A percentile compares a stretch with the other conserved stretches of the same genome.
Conservation (phyloP, 2,113 vertebrate species). For the Mirza zaza region DNA sequence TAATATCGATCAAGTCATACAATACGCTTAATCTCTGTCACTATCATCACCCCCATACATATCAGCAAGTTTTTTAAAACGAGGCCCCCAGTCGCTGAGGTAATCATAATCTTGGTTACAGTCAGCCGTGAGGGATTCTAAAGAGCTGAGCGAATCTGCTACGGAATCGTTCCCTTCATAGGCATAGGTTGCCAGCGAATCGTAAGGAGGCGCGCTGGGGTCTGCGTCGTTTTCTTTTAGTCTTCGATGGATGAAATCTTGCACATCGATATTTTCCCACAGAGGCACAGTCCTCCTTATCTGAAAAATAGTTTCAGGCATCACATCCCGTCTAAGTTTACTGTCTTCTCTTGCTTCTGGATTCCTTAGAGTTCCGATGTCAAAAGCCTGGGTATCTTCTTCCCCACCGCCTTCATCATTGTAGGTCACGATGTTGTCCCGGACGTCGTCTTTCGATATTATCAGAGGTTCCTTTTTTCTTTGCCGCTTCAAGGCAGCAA, state of each 20-base stretch:
- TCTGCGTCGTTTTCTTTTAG: conserved; percentile 88
- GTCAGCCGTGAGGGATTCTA: conserved; percentile 85
- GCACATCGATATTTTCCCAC: conserved; percentile 88
- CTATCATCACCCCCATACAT: conserved; percentile 89
- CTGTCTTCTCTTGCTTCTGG: conserved; percentile 88
- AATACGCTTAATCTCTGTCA: conserved; percentile 81
- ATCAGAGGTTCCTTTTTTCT: conserved; percentile 89
- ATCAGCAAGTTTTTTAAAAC: conserved; percentile 87
- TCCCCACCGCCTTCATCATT: conserved; percentile 90
- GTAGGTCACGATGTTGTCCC: conserved; percentile 89
- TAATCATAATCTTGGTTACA: conserved; percentile 87
- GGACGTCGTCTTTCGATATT: conserved; percentile 88
- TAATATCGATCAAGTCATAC: conserved; percentile 56
- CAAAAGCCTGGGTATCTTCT: conserved; percentile 90
- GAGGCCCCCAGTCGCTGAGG: conserved; percentile 88
- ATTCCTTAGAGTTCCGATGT: conserved; percentile 87
- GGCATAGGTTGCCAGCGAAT: conserved; percentile 88
- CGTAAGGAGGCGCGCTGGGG: conserved; percentile 87
- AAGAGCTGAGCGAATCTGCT: conserved; percentile 87
- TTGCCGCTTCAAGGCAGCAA: conserved; percentile 85
- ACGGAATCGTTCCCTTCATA: conserved; percentile 88
- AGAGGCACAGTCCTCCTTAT: conserved; percentile 83
- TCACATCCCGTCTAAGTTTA: conserved; percentile 86
- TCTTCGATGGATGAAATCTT: conserved; percentile 87
- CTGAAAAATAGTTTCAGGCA: conserved; percentile 88